These are phyloP conservation scores for Leucozona laternaria DNA, from an alignment of 2,888 invertebrate species.

Conservation along the genomic window DNA sequence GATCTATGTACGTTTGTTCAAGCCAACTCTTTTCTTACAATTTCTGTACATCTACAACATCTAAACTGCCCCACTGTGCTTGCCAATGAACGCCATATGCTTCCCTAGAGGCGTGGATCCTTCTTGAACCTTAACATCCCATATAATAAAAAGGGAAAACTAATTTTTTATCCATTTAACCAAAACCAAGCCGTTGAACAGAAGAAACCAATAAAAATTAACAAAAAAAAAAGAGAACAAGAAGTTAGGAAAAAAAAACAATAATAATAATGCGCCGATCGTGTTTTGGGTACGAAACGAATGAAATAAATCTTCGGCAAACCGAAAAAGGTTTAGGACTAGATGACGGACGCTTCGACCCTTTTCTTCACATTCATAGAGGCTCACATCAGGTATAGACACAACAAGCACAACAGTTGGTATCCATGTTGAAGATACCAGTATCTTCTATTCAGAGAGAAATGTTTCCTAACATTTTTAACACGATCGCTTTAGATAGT, in stretches of 20 bases:
- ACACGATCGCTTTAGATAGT: constrained; percentile 67
- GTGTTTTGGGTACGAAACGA: constrained; percentile 69
- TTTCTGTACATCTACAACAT: no score
- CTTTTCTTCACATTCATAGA: constrained; percentile 25
- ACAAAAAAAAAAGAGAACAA: constrained; percentile 49
- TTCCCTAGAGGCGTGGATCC: constrained; percentile 72
- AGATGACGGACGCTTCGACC: constrained; percentile 55
- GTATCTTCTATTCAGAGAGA: constrained; percentile 17
- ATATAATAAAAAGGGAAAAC: constrained; percentile 55
- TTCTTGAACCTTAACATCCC: constrained; percentile 27
- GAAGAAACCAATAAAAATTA: constrained; percentile 73
- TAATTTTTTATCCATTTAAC: constrained; percentile 74
- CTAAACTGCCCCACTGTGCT: background rate
- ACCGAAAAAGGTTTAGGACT: constrained; percentile 48
- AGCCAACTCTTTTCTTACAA: no score
- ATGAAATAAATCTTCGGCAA: constrained; percentile 70
- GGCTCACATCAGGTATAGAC: constrained; percentile 59
- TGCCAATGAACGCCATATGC: constrained; percentile 61
- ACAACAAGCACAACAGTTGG: constrained; percentile 59
- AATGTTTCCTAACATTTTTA: constrained; percentile 61
- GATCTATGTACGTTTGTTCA: no score
- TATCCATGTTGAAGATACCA: background rate
- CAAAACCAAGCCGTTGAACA: constrained; percentile 65
- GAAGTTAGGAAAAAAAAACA: constrained; percentile 17
- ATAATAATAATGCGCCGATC: constrained; percentile 61